These are phyloP conservation scores for Phoxinus phoxinus DNA, from an alignment of 2,113 vertebrate species.

Conservation along the genomic window DNA sequence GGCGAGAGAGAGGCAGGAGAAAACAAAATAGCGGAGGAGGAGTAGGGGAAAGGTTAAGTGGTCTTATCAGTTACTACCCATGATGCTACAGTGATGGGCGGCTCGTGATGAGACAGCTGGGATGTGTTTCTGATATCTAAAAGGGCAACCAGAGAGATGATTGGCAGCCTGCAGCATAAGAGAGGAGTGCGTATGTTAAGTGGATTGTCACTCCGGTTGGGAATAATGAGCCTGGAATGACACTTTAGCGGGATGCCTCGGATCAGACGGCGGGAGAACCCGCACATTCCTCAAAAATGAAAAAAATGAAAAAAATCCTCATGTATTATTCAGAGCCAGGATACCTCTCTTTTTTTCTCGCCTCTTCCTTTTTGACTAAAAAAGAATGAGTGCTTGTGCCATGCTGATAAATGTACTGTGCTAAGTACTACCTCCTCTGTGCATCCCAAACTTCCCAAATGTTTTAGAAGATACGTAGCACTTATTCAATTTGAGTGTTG, in stretches of 20 bases:
- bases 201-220: conserved; percentile 65
- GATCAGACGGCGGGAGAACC: conserved; percentile 39
- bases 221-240: conserved; percentile 66
- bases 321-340: conserved; percentile 52
- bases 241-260: conserved; percentile 51
- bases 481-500: conserved; percentile 51
- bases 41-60: conserved; percentile 49
- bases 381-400: conserved; percentile 7
- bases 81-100: conserved; percentile 46
- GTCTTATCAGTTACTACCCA: conserved; percentile 65
- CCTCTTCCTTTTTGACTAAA: not conserved
- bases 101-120: conserved; percentile 49
- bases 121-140: conserved; percentile 47
- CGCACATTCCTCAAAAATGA: conserved; percentile 22
- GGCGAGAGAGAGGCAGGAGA: not conserved
- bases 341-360: conserved; percentile 7
- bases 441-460: conserved; percentile 27
- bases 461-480: conserved; percentile 35
- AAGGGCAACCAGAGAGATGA: conserved; percentile 52
- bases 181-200: conserved; percentile 54
- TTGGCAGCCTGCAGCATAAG: conserved; percentile 41
- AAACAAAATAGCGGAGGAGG: conserved; percentile 22
- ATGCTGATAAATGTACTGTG: conserved; percentile 42
- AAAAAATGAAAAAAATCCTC: conserved; percentile 10
- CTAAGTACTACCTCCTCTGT: conserved; percentile 36